These are phyloP conservation scores for Chorisops tibialis DNA, from an alignment of 2,888 invertebrate species.

Conservation along the genomic window DNA sequence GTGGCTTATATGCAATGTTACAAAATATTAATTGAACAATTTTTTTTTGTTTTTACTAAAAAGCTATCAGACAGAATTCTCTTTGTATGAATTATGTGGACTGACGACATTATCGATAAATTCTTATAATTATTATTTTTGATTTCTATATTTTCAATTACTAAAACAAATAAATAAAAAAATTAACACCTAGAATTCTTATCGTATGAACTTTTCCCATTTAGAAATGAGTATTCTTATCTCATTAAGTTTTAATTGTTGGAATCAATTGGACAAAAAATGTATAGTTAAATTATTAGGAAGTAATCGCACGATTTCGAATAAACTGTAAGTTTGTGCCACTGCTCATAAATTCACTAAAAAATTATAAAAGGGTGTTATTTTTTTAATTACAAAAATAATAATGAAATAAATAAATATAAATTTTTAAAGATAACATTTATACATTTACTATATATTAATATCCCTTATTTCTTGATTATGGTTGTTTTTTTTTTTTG, in stretches of 20 bases:
- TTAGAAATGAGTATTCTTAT: constrained; percentile 26
- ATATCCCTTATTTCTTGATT: neutral
- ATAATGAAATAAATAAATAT: neutral
- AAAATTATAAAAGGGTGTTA: neutral
- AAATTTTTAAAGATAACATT: neutral
- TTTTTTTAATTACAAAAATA: neutral
- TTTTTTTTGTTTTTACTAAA: too few species aligned
- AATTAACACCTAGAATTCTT: too few species aligned
- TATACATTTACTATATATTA: neutral
- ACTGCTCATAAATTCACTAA: constrained; percentile 28
- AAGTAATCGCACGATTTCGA: constrained; percentile 40
- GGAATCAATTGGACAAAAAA: neutral
- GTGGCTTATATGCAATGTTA: too few species aligned
- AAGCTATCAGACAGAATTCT: too few species aligned
- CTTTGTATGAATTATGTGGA: too few species aligned
- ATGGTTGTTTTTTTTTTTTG: too few species aligned
- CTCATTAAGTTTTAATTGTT: neutral
- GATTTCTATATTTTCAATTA: too few species aligned
- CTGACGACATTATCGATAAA: too few species aligned
- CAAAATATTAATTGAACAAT: too few species aligned
- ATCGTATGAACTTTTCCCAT: constrained; percentile 31
- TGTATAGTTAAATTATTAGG: constrained; percentile 9
- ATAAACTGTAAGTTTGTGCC: constrained; percentile 31
- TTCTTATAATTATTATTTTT: too few species aligned
- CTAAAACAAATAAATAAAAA: too few species aligned